phyloP scores from a whole-genome alignment of 2,113 vertebrate species.

The Oreochromis aureus region DNA sequence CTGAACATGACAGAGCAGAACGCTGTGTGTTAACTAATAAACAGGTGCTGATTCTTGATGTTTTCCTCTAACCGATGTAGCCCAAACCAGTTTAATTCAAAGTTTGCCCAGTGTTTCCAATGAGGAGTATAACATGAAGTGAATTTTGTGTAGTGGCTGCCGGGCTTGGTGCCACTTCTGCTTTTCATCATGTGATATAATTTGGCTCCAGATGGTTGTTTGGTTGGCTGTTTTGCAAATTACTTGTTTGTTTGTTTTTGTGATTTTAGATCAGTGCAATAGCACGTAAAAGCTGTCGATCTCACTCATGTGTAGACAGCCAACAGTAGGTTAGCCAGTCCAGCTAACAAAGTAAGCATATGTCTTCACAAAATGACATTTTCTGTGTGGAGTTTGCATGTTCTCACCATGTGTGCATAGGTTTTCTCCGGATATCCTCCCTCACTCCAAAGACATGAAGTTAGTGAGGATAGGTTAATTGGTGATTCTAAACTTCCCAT shows the following conservation, averaged over 20 bases:
- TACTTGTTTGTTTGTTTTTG: rapidly evolving
- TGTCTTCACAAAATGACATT: neutral
- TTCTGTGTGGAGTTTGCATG: neutral
- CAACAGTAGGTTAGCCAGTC: neutral
- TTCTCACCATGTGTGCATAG: neutral
- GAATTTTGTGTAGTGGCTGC: neutral
- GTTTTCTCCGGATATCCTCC: neutral
- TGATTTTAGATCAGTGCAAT: neutral
- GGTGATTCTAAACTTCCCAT: neutral
- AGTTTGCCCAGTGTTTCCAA: neutral
- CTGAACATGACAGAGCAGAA: constrained; percentile 39
- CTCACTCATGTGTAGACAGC: neutral
- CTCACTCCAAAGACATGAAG: neutral
- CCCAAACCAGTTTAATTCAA: neutral
- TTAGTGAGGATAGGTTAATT: neutral
- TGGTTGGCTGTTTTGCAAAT: neutral
- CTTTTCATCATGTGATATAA: neutral
- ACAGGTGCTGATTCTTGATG: neutral
- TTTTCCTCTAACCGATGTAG: neutral
- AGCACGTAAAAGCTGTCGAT: rapidly evolving
- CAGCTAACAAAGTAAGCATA: neutral
- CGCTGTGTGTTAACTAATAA: neutral
- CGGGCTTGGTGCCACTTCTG: neutral
- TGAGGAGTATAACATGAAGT: neutral
- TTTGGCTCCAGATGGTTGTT: neutral